These are phyloP conservation scores for Apis cerana DNA, from an alignment of 1,140 invertebrate species.

Conservation along the genomic window DNA sequence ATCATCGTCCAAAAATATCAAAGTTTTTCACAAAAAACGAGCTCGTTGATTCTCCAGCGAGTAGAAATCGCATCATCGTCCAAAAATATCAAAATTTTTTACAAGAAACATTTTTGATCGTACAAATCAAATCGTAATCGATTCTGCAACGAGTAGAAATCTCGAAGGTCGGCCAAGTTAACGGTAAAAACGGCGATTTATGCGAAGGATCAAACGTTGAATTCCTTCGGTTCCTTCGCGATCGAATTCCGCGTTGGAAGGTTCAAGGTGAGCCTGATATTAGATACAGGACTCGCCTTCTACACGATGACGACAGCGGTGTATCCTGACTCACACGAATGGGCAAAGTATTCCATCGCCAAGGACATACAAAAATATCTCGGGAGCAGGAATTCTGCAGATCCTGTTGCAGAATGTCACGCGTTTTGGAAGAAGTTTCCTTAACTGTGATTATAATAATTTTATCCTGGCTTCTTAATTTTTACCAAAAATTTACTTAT, in stretches of 20 bases:
- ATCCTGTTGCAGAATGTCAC: not conserved
- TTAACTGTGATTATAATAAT: too few relatives aligned
- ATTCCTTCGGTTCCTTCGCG: conserved; percentile 26
- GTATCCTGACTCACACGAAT: conserved; percentile 38
- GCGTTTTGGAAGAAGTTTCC: not conserved
- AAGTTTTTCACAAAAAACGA: not conserved
- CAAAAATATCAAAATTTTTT: not conserved
- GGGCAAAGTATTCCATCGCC: conserved; percentile 18
- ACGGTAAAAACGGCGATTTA: conserved; percentile 1
- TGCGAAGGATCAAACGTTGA: conserved; percentile 13
- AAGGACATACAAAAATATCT: conserved; percentile 37
- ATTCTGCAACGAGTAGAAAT: not conserved
- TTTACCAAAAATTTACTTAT: not conserved
- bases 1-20: not conserved
- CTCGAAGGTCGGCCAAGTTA: not conserved
- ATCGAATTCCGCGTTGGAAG: conserved; percentile 41
- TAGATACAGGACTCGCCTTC: conserved; percentile 40
- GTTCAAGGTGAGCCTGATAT: conserved; percentile 51
- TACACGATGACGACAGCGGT: conserved; percentile 20
- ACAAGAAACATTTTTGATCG: not conserved
- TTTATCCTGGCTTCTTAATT: not conserved
- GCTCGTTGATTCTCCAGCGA: not conserved
- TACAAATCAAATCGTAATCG: not conserved
- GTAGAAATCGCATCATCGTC: not conserved
- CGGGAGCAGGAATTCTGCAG: not conserved